Conservation (phyloP, 2,113 vertebrate genomes). For the Chauna torquata region DNA sequence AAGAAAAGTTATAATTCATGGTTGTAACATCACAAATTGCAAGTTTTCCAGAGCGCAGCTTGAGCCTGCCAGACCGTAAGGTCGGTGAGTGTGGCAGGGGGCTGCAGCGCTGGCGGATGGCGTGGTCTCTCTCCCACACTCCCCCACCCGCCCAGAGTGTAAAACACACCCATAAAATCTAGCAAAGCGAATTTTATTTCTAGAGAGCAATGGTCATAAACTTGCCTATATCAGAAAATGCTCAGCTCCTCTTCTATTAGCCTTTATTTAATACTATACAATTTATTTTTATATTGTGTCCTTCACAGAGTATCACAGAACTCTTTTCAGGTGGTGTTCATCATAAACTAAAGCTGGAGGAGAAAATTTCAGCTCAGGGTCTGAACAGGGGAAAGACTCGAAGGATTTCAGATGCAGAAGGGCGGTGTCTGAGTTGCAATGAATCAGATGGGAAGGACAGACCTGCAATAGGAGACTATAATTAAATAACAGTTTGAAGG, state of each 20-base stretch:
- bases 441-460: neutral
- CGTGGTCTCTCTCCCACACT: neutral
- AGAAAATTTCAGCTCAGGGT: neutral
- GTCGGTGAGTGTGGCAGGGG: neutral
- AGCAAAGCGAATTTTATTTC: constrained; percentile 44
- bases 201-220: neutral
- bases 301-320: constrained; percentile 47
- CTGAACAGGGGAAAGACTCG: neutral
- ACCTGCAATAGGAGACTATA: neutral
- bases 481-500: neutral
- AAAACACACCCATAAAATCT: constrained; percentile 11
- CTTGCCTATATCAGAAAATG: neutral
- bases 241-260: constrained; percentile 13
- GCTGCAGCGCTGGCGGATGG: fast-evolving
- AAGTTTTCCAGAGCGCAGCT: neutral
- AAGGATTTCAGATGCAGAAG: neutral
- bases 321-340: neutral
- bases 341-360: neutral
- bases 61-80: neutral
- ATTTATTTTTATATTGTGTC: constrained; percentile 64
- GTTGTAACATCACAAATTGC: constrained; percentile 14
- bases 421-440: neutral
- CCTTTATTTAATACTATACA: constrained; percentile 30
- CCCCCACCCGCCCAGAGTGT: neutral
- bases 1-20: constrained; percentile 47